Base-by-base conservation (phyloP, 2,797 vertebrate species). In the Lepilemur septentrionalis region DNA sequence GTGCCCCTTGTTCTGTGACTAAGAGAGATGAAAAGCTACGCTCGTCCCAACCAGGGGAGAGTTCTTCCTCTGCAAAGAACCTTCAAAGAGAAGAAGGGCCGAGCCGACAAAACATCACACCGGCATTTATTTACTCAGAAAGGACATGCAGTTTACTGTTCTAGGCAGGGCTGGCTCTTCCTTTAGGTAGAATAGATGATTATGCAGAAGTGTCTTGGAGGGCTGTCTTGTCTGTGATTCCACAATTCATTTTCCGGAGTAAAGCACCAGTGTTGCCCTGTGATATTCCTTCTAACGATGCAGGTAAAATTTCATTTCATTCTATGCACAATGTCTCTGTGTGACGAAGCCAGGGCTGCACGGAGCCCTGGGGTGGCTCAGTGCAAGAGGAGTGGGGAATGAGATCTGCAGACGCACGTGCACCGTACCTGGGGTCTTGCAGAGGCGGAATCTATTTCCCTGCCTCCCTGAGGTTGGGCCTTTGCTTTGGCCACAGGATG, bases 331-430 rank as follows among this genome's bases (percentile, higher is more conserved):
- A 17, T 23, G 61, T 10, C 41, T 76, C 46, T 0, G 0, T 17
- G 2, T 15, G 52, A 75, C 35, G 28, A 63, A 8, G 18, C 57
- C 48, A 15, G 59, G 41, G 72, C 43, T 25, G 43, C 1, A 2
- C 18, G 30, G 13, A 23, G 38, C 30, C 23, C 0, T 0, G 5
- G 17, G 57, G 0, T 30, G 2, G 32, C 46, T 65, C 7, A 5
- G 32, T 5, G 7, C n/a, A 17, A 43, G 69, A 20, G 4, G 17
- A 4, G 57, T 30, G 17, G 6, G 57, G 38, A 25, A 3, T 23
- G 4, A 23, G 35, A 28, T 25, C 15, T 0, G 17, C 0, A 2
- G 13, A 43, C 2, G 0, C 0, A 12, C 48, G 5, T 1, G 7
- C 8, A 18, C 6, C 32, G 48, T 38, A 2, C 46, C 69, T 81